Evolutionary conservation across 2,797 vertebrate genomes (phyloP).

Genomic region (Cygnus olor): DNA sequence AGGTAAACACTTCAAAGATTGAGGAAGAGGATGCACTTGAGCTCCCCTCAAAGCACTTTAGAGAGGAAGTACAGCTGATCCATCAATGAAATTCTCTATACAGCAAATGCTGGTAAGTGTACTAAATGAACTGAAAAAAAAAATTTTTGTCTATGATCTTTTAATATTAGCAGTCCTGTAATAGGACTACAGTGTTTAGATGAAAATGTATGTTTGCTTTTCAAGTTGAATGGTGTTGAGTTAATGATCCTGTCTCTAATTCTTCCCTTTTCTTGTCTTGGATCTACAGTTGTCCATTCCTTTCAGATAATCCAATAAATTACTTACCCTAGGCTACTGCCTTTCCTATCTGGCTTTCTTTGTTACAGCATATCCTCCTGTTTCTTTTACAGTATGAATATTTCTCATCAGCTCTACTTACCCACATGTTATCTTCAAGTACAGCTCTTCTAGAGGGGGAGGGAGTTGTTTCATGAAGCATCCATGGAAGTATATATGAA

Average conservation of each 20-base stretch:
- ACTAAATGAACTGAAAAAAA: slow-evolving; percentile 8
- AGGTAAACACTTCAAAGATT: slow-evolving; percentile 70
- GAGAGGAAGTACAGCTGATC: slow-evolving; percentile 65
- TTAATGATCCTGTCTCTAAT: slow-evolving; percentile 7
- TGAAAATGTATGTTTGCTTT: slow-evolving; percentile 27
- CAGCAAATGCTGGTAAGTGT: slow-evolving; percentile 70
- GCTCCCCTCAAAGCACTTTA: slow-evolving; percentile 67
- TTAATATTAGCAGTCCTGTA: slow-evolving; percentile 18
- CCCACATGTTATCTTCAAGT: background rate
- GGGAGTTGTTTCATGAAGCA: background rate
- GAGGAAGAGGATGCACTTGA: slow-evolving; percentile 70
- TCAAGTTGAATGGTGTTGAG: background rate
- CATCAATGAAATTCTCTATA: slow-evolving; percentile 64
- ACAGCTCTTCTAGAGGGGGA: background rate
- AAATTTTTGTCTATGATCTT: background rate
- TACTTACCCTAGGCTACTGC: background rate
- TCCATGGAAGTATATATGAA: background rate
- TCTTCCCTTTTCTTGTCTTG: background rate
- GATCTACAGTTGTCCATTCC: background rate
- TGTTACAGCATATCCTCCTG: background rate
- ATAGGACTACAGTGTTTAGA: background rate
- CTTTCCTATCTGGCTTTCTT: slow-evolving; percentile 1
- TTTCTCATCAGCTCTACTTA: background rate
- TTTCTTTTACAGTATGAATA: background rate
- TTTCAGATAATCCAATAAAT: background rate